A percentile compares a stretch with the other conserved stretches of the same genome.
phyloP scores from a whole-genome alignment of 2,113 vertebrate species.

The Tichodroma muraria region DNA sequence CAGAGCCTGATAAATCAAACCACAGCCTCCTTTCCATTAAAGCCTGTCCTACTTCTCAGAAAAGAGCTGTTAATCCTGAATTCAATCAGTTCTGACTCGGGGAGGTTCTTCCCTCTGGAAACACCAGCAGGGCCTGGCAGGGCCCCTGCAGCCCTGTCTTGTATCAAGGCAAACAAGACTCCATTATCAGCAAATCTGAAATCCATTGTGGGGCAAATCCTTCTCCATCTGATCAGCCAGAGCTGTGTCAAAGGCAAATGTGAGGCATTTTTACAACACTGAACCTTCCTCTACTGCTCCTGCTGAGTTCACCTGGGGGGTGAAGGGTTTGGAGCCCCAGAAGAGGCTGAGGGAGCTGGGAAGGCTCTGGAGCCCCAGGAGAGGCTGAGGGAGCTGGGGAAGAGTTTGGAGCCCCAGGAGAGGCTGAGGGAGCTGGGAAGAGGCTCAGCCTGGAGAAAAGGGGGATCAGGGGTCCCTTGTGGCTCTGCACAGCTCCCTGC shows the following conservation, averaged over 20 bases:
- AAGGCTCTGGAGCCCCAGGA: too few species aligned
- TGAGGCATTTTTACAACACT: background rate
- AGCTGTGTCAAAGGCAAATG: background rate
- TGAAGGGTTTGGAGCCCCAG: background rate
- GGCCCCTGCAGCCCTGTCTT: background rate
- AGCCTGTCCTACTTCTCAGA: background rate
- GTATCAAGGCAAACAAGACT: background rate
- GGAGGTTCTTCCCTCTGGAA: background rate
- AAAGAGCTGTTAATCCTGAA: background rate
- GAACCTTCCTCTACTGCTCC: background rate
- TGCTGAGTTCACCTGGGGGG: background rate
- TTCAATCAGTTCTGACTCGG: background rate
- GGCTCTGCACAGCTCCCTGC: background rate
- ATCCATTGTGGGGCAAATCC: background rate
- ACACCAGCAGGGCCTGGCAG: background rate
- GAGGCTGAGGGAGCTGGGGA: too few species aligned
- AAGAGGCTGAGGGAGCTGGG: background rate
- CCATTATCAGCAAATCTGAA: background rate
- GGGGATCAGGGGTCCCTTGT: too few species aligned
- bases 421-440: background rate
- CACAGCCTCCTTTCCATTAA: background rate
- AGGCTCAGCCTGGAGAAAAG: background rate
- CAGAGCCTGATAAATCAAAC: background rate
- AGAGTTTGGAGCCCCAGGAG: too few species aligned
- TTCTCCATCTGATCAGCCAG: background rate